Conservation (phyloP, 2,113 vertebrate species). For the Orientallactaga bullata region DNA sequence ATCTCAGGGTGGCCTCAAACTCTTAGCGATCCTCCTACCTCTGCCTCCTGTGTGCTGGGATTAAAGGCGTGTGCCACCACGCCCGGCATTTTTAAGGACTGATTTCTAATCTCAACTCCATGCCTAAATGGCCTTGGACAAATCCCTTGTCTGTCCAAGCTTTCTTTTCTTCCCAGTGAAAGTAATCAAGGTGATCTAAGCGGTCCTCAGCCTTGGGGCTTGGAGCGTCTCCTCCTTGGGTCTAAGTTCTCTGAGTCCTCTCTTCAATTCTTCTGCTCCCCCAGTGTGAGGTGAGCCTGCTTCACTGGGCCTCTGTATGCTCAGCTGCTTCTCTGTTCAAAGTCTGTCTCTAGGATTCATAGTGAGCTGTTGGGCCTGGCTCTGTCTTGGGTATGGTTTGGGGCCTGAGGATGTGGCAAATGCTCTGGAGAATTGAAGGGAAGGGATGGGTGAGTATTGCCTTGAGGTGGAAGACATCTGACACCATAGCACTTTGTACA, state of each 20-base stretch:
- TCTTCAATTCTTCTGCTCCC: background rate
- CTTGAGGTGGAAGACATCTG: background rate
- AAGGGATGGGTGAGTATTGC: background rate
- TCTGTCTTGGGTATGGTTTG: background rate
- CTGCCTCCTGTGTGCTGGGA: too few relatives aligned
- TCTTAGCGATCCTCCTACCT: too few relatives aligned
- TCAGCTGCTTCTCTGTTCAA: background rate
- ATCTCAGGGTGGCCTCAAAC: too few relatives aligned
- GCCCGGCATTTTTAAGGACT: too few relatives aligned
- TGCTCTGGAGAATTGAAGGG: background rate
- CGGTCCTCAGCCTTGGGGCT: background rate
- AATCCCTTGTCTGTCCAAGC: background rate
- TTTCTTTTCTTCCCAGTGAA: background rate
- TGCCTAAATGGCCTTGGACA: background rate
- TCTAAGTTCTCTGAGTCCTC: background rate
- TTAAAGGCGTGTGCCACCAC: too few relatives aligned
- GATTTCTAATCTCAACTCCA: background rate
- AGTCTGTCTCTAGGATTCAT: background rate
- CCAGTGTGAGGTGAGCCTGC: background rate
- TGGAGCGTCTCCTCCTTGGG: background rate
- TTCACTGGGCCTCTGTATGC: accelerated
- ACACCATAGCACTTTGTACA: background rate
- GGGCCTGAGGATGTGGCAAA: accelerated
- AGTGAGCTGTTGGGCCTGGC: background rate
- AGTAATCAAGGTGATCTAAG: background rate